Evolutionary conservation across 2,888 invertebrate species (phyloP), one percentile per base, ranked within the genome.

Genomic region (Eupithecia subumbrata): DNA sequence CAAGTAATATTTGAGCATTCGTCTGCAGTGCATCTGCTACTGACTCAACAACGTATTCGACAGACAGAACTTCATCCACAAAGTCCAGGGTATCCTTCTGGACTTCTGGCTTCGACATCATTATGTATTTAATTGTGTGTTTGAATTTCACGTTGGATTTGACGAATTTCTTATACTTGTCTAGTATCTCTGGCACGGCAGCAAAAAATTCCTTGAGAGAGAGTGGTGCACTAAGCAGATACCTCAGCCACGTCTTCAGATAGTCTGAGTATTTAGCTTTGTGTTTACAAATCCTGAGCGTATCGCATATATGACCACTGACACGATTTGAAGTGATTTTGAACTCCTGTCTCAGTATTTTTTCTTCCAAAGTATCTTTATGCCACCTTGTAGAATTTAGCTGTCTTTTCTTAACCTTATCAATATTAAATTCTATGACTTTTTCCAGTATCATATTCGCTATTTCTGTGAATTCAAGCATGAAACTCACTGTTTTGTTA

Each of bases 1-100:
- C 76, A 3, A 79, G 76, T 5, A 90, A 76, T 3, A 85, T 74
- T 18, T 18, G 37, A 2, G 85, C 84, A 69, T 81, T 80, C 43
- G 82, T 85, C 43, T 79, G 86, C n/a, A 87, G 73, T 52, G 64
- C 45, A 16, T 73, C 63, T 8, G 89, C 83, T 18, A 85, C 80
- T 22, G 83, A 56, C 52, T 82, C 78, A 9, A 80, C 72, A n/a
- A 86, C 66, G 34, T 85, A 82, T 43, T 83, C 82, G 74, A 86
- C 87, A 0, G 84, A 85, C 45, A 91, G 74, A 22, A 86, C 79
- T 79, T 90, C 91, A 76, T 90, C 90, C 0, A 91, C 25, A 69
- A 88, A 88, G 60, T 90, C 90, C 22, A 91, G 69, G 14, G 85
- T 78, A 80, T 88, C 88, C 63, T 87, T 87, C 75, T 90, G 86